Base-by-base conservation (phyloP, 2,797 vertebrate genomes). In the Hylomyscus alleni region DNA sequence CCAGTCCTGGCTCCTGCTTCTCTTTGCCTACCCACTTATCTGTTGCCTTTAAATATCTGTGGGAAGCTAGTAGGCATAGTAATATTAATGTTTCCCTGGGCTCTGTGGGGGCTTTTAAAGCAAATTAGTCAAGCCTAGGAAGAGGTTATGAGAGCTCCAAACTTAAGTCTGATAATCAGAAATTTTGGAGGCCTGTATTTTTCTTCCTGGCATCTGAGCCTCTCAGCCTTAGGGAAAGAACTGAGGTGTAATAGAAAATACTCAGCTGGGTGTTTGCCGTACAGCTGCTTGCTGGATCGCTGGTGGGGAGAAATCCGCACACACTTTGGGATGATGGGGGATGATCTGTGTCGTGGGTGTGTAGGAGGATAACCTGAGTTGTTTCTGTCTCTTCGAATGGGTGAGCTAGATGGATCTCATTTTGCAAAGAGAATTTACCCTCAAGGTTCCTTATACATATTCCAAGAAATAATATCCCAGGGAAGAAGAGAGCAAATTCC, bases 341-440 rank as follows among this genome's bases (percentile, higher is more conserved):
- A 50, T 7, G 37, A 65, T 65, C 76, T 37, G 20, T 22, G 22
- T 47, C 44, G n/a, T 37, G 24, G 50, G 22, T 9, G 17, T 54
- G 29, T 1, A 67, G 6, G 24, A 76, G 31, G 56, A 88, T 10
- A 76, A 82, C n/a, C 15, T 40, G 73, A 14, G 29, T 40, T 73
- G 62, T 73, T 54, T 29, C 24, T 10, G 1, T 75, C 31, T n/a
- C 77, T 14, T 50, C 84, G 50, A 26, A 47, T 29, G 47, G 52
- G 54, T 58, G 50, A 92, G 26, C 47, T 81, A 22, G 47, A 62
- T 73, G 31, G 77, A 89, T 50, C 85, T 65, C 37, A 93, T 85
- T 92, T 72, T 85, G 60, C 56, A 40, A 87, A 91, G 31, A 90
- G n/a, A 95, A 94, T 29, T 92, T 67, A 92, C 50, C 15, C 91